phyloP scores from a whole-genome alignment of 1,140 invertebrate species.

The Drosophila teissieri region DNA sequence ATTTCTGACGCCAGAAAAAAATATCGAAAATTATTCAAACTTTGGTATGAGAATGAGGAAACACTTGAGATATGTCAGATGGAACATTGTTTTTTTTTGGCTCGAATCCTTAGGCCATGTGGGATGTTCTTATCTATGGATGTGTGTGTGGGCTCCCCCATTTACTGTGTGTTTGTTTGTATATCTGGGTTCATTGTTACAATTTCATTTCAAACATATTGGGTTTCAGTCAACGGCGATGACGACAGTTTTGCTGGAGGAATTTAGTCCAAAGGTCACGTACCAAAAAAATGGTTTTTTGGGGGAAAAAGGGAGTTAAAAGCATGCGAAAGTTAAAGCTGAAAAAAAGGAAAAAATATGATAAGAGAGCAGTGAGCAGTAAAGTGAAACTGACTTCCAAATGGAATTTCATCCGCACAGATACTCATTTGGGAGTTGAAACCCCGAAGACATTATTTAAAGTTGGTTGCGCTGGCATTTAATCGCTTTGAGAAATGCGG shows the following conservation, averaged over 20 bases:
- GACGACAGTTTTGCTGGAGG: slow-evolving; percentile 55
- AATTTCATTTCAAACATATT: slow-evolving; percentile 78
- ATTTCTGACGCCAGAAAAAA: slow-evolving; percentile 69
- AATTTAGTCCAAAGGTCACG: slow-evolving; percentile 75
- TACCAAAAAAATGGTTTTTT: slow-evolving; percentile 24
- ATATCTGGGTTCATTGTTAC: slow-evolving; percentile 74
- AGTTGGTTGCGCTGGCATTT: slow-evolving; percentile 30
- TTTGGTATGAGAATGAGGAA: slow-evolving; percentile 20
- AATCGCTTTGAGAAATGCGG: slow-evolving; percentile 60
- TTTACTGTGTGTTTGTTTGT: slow-evolving; percentile 38
- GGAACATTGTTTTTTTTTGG: slow-evolving; percentile 69
- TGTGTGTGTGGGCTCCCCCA: slow-evolving; percentile 32
- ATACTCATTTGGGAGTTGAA: slow-evolving; percentile 6
- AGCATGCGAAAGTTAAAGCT: slow-evolving; percentile 6
- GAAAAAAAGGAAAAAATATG: background rate
- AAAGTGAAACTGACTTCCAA: slow-evolving; percentile 14
- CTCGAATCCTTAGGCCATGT: slow-evolving; percentile 44
- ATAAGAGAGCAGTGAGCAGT: background rate
- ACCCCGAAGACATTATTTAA: slow-evolving; percentile 46
- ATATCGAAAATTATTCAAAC: slow-evolving; percentile 66
- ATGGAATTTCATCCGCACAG: slow-evolving; percentile 29
- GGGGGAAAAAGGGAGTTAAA: background rate
- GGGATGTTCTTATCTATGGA: slow-evolving; percentile 13
- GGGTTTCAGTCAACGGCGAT: slow-evolving; percentile 64
- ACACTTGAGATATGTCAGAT: slow-evolving; percentile 44